A percentile compares a stretch with the other conserved stretches of the same genome.
These are phyloP conservation scores for Chymomyza amoena DNA, from an alignment of 2,888 invertebrate genomes.

Conservation along the genomic window DNA sequence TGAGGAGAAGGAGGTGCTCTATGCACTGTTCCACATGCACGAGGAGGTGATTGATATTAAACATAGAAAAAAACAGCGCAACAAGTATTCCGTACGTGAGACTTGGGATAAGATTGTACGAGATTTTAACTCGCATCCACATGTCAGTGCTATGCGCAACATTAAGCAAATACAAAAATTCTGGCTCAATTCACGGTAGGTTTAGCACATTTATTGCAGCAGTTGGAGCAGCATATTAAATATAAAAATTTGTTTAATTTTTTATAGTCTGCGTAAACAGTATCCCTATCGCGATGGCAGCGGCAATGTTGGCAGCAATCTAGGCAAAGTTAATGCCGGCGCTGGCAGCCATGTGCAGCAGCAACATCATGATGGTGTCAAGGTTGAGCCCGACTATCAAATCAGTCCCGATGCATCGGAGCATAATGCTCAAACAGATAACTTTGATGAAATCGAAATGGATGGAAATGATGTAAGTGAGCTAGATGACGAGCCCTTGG, in stretches of 20 bases:
- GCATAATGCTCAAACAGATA: conserved; percentile 66
- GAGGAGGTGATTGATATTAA: conserved; percentile 79
- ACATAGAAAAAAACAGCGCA: conserved; percentile 75
- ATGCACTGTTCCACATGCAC: conserved; percentile 74
- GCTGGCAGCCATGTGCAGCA: conserved; percentile 39
- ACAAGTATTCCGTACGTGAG: conserved; percentile 76
- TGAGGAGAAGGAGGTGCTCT: conserved; percentile 77
- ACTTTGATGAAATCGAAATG: conserved; percentile 76
- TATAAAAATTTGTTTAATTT: not conserved
- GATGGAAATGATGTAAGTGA: conserved; percentile 62
- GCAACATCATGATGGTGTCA: conserved; percentile 61
- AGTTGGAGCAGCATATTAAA: not conserved
- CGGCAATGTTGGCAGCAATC: conserved; percentile 25
- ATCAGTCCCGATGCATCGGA: conserved; percentile 68
- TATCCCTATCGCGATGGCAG: conserved; percentile 68
- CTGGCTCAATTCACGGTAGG: conserved; percentile 78
- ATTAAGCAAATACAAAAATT: conserved; percentile 78
- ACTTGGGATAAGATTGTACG: conserved; percentile 77
- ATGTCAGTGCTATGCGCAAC: conserved; percentile 73
- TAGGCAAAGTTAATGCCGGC: conserved; percentile 24
- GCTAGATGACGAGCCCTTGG: conserved; percentile 63
- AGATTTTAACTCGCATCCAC: conserved; percentile 75
- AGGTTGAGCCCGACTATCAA: conserved; percentile 75
- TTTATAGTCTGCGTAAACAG: conserved; percentile 75
- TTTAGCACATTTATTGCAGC: not conserved